phyloP scores from a whole-genome alignment of 2,888 invertebrate genomes.

The Zygothrica quintamaculata region DNA sequence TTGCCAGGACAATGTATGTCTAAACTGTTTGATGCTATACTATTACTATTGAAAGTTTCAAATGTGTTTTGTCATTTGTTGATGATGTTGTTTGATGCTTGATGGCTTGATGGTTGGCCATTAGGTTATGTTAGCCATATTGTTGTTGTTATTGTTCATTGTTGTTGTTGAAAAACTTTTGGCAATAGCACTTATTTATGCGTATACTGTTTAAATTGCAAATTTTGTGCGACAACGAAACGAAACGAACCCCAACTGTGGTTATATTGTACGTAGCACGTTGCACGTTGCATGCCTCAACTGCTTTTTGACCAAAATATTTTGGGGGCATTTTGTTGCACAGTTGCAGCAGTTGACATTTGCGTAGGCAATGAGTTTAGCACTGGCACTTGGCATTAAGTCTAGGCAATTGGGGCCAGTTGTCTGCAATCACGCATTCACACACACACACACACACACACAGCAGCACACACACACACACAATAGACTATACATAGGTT shows the following conservation, averaged over 20 bases:
- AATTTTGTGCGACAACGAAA: no score
- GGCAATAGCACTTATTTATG: slow-evolving; percentile 73
- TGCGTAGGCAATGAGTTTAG: slow-evolving; percentile 12
- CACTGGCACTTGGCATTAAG: neutral
- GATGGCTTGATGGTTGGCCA: neutral
- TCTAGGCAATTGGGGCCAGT: slow-evolving; percentile 32
- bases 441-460: slow-evolving; percentile 29
- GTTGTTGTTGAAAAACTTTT: slow-evolving; percentile 40
- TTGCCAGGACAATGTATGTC: no score
- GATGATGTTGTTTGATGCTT: neutral
- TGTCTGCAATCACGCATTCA: slow-evolving; percentile 69
- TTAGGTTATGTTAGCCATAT: slow-evolving; percentile 6
- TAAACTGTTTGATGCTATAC: no score
- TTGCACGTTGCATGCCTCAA: slow-evolving; percentile 23
- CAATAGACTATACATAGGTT: slow-evolving; percentile 1
- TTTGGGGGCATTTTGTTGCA: slow-evolving; percentile 62
- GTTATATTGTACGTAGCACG: no score
- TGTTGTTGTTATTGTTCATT: slow-evolving; percentile 11
- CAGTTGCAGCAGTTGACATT: no score
- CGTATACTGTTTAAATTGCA: slow-evolving; percentile 76
- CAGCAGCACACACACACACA: slow-evolving; percentile 8
- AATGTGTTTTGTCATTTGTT: neutral
- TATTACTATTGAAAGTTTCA: no score
- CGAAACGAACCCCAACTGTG: no score
- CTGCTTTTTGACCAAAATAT: slow-evolving; percentile 55